Evolutionary conservation across 2,113 vertebrate genomes (phyloP).

Genomic region (Neoarius graeffei): DNA sequence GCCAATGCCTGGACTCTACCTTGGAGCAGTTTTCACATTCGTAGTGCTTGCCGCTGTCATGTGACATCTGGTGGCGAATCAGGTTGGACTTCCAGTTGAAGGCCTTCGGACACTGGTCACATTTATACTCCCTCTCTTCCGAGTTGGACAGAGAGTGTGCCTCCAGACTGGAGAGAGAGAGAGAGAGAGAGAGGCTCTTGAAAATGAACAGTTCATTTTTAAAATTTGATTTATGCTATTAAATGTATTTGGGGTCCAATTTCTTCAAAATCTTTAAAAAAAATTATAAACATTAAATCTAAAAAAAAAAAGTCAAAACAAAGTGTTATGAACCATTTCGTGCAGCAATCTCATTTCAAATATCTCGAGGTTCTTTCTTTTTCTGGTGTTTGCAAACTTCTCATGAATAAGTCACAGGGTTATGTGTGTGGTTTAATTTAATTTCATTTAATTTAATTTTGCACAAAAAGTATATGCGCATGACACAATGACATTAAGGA

Average conservation of each 20-base stretch:
- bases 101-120: conserved; percentile 98
- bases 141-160: conserved; percentile 91
- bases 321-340: background rate
- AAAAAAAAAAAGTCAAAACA: no score
- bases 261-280: no score
- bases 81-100: conserved; percentile 99
- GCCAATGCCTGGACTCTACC: conserved; percentile 98
- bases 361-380: no score
- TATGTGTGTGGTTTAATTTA: background rate
- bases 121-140: conserved; percentile 96
- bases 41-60: conserved; percentile 98
- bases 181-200: background rate
- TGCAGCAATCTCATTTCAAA: no score
- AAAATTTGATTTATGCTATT: no score
- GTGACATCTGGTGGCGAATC: conserved; percentile 99
- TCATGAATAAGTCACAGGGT: no score
- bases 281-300: no score
- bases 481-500: background rate
- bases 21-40: conserved; percentile 99
- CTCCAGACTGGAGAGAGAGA: conserved; percentile 81
- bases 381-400: no score
- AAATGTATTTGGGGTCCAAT: no score
- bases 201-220: no score
- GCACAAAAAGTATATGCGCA: background rate
- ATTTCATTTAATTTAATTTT: background rate